Conservation (phyloP, 53 echinoderm and acorn worm species). For the Paracentrotus lividus region DNA sequence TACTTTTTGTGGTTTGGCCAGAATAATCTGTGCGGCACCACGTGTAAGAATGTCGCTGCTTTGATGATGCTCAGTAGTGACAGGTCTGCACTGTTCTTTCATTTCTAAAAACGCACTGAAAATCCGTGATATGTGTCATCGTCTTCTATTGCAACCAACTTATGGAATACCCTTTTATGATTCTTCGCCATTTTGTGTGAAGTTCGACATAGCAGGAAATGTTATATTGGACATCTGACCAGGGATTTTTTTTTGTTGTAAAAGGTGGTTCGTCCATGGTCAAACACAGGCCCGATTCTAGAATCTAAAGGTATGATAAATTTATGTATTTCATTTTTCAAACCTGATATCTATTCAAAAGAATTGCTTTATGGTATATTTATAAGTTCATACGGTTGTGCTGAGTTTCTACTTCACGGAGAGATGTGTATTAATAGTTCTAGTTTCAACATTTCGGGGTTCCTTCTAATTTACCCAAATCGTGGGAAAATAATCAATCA, state of each 20-base stretch:
- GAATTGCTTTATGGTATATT: background rate
- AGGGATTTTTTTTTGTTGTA: background rate
- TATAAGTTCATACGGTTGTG: background rate
- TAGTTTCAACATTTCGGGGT: no score
- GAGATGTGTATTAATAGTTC: no score
- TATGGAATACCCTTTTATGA: background rate
- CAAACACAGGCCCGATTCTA: background rate
- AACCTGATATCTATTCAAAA: no score
- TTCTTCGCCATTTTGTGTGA: background rate
- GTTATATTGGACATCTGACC: background rate
- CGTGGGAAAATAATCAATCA: no score
- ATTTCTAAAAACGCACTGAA: background rate
- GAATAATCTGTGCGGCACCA: background rate
- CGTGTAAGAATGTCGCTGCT: slow-evolving; percentile 37
- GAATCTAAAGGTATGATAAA: background rate
- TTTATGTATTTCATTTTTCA: no score
- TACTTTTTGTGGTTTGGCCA: slow-evolving; percentile 25
- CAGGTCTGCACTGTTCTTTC: slow-evolving; percentile 27
- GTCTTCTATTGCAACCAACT: background rate
- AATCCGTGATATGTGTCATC: slow-evolving; percentile 30
- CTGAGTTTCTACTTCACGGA: no score
- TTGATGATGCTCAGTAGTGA: background rate
- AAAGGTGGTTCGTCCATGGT: background rate
- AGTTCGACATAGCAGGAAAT: background rate
- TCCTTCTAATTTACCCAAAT: no score